phyloP scores from a whole-genome alignment of 2,888 invertebrate species.

The Ecdyonurus torrentis region DNA sequence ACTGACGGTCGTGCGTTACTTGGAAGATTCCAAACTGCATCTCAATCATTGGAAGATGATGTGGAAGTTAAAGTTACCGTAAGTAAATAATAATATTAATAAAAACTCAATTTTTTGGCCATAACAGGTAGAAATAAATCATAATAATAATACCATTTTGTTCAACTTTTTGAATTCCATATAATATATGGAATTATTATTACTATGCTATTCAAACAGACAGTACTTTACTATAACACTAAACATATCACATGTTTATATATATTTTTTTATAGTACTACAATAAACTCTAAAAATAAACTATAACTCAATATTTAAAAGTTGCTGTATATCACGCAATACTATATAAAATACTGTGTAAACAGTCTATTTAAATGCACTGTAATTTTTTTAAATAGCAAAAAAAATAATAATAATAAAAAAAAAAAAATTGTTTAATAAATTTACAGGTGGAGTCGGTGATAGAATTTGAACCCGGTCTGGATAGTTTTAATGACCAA shows the following conservation, averaged over 20 bases:
- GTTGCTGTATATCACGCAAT: too few relatives aligned
- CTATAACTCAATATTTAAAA: too few relatives aligned
- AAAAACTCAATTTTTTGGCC: conserved; percentile 16
- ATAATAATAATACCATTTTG: background rate
- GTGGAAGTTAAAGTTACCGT: conserved; percentile 76
- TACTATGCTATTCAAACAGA: background rate
- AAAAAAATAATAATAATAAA: too few relatives aligned
- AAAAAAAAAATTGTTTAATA: too few relatives aligned
- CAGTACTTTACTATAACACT: too few relatives aligned
- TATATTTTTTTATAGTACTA: too few relatives aligned
- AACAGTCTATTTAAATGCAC: too few relatives aligned
- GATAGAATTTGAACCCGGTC: conserved; percentile 81
- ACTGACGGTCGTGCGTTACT: conserved; percentile 87
- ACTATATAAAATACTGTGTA: too few relatives aligned
- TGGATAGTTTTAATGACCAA: conserved; percentile 66
- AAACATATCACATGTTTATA: too few relatives aligned
- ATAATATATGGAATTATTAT: background rate
- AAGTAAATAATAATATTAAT: conserved; percentile 15
- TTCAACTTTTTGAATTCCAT: background rate
- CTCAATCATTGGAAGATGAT: conserved; percentile 80
- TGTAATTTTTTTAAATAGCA: too few relatives aligned
- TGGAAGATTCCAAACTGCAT: conserved; percentile 85
- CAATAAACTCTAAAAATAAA: too few relatives aligned
- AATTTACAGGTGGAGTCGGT: conserved; percentile 68
- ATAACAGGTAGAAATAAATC: background rate